Evolutionary conservation across 2,888 invertebrate species (phyloP).

Genomic region (Uropetala carovei): DNA sequence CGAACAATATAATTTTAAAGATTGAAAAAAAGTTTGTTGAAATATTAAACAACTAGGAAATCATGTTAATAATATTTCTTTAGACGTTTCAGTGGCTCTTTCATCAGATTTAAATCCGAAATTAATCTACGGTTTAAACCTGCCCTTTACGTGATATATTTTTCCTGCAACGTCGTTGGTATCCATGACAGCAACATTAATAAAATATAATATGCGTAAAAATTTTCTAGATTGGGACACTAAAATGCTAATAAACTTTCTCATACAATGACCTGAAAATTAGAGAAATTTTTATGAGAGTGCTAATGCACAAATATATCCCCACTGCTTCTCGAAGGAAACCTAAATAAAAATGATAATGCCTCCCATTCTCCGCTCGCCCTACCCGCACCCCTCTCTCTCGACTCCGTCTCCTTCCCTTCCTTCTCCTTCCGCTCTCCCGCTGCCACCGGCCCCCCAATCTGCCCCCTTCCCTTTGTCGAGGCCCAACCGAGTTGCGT

Average conservation of each 20-base stretch:
- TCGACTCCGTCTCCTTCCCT: not conserved
- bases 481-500: conserved; percentile 53
- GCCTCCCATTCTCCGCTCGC: not conserved
- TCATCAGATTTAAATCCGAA: too few species aligned
- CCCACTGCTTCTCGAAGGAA: not conserved
- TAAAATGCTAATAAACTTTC: not conserved
- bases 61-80: too few species aligned
- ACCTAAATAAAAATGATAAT: conserved; percentile 28
- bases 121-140: too few species aligned
- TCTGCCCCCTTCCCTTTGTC: not conserved
- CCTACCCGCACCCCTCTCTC: not conserved
- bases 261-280: conserved; percentile 17
- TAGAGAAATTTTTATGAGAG: conserved; percentile 42
- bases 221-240: not conserved
- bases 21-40: too few species aligned
- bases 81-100: too few species aligned
- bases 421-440: not conserved
- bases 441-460: not conserved
- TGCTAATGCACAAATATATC: conserved; percentile 51
- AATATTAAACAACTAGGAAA: too few species aligned
- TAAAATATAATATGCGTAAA: too few species aligned
- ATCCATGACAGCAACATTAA: not conserved
- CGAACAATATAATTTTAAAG: too few species aligned
- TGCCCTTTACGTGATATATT: not conserved
- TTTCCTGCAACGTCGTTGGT: not conserved